Evolutionary conservation across 2,113 vertebrate genomes (phyloP).

Genomic region (Neofelis nebulosa): DNA sequence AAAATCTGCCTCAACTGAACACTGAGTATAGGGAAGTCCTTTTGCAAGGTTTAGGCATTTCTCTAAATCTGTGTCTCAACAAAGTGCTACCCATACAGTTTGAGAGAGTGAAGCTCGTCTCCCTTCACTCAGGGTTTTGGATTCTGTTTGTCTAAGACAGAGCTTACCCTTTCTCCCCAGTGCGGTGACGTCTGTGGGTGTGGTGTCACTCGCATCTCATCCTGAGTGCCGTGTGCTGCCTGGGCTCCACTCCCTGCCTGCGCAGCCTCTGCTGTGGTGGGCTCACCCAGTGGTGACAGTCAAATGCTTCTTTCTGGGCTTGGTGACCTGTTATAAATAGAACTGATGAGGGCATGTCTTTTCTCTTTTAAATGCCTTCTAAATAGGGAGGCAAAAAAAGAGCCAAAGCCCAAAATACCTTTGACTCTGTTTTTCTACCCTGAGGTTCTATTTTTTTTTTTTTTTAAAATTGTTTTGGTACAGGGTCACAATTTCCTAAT

Average conservation of each 20-base stretch:
- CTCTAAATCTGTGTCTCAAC: background rate
- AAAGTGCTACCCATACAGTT: background rate
- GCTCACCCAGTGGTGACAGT: background rate
- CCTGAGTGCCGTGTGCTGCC: background rate
- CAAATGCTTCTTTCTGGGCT: slow-evolving; percentile 18
- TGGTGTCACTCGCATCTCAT: background rate
- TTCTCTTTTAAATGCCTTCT: slow-evolving; percentile 11
- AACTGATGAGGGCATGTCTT: background rate
- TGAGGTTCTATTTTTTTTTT: slow-evolving; percentile 21
- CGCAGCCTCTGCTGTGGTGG: background rate
- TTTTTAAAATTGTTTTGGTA: background rate
- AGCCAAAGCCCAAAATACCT: background rate
- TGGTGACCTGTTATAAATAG: background rate
- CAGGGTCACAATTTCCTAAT: background rate
- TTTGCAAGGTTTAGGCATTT: background rate
- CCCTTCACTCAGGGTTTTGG: background rate
- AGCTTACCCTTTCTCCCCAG: background rate
- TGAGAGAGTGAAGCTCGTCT: background rate
- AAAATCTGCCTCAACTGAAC: background rate
- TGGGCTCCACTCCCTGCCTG: background rate
- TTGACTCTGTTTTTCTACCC: background rate
- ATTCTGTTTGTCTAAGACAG: background rate
- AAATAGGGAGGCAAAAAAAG: background rate
- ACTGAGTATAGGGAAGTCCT: background rate
- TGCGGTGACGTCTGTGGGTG: accelerated